Conservation (phyloP, 2,797 vertebrate species). For the Crotalus adamanteus region DNA sequence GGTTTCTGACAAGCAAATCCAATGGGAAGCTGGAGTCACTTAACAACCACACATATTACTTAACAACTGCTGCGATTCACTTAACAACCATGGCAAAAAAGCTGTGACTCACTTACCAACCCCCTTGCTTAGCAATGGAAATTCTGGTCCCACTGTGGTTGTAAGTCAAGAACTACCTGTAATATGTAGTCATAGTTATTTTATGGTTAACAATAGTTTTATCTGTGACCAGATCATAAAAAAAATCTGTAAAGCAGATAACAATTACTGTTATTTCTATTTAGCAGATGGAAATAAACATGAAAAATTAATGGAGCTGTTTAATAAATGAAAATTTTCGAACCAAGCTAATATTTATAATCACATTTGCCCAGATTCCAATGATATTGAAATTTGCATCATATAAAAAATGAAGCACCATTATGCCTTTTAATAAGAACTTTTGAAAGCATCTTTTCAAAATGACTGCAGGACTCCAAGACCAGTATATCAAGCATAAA, state of each 20-base stretch:
- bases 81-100: not conserved
- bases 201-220: not conserved
- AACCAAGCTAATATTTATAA: not conserved
- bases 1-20: not conserved
- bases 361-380: not conserved
- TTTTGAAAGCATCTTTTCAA: not conserved
- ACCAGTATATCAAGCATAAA: not conserved
- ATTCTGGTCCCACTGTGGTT: not conserved
- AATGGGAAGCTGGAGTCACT: not conserved
- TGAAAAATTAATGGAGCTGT: not conserved
- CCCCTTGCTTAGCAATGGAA: not conserved
- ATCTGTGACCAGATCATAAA: not conserved
- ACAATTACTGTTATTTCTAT: not conserved
- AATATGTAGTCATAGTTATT: not conserved
- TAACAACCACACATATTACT: not conserved
- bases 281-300: not conserved
- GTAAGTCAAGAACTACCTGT: not conserved
- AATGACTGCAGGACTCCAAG: not conserved
- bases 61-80: not conserved
- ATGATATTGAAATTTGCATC: constrained; percentile 28
- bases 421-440: constrained; percentile 26
- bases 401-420: constrained; percentile 5
- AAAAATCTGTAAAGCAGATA: not conserved
- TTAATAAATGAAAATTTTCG: not conserved
- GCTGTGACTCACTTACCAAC: not conserved